phyloP scores from a whole-genome alignment of 2,888 invertebrate species.

The Epiperipatus broadwayi region DNA sequence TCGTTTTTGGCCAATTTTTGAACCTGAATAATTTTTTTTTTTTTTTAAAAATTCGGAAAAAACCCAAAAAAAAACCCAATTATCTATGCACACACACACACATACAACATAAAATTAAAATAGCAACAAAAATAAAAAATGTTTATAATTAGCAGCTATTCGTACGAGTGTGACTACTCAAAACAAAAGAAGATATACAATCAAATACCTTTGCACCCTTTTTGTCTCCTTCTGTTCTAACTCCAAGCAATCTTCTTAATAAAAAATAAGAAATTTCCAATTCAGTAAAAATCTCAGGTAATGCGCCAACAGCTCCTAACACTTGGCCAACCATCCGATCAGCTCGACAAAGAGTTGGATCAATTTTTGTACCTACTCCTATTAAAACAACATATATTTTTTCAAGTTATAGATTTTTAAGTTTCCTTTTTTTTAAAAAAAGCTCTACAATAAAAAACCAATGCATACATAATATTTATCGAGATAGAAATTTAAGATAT shows the following conservation, averaged over 20 bases:
- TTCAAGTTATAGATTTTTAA: constrained; percentile 10
- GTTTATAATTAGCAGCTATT: background rate
- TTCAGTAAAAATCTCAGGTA: constrained; percentile 93
- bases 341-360: constrained; percentile 93
- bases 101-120: constrained; percentile 3
- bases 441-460: background rate
- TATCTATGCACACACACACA: no score
- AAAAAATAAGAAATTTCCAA: constrained; percentile 95
- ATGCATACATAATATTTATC: background rate
- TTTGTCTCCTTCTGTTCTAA: constrained; percentile 94
- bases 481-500: background rate
- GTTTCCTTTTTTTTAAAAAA: background rate
- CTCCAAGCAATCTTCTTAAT: constrained; percentile 80
- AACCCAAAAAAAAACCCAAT: no score
- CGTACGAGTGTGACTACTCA: no score
- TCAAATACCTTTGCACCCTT: constrained; percentile 92
- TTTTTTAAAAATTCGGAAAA: background rate
- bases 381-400: constrained; percentile 16
- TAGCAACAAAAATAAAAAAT: background rate
- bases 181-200: no score
- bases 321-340: constrained; percentile 96
- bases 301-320: constrained; percentile 80
- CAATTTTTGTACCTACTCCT: constrained; percentile 94
- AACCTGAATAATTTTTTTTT: constrained; percentile 35
- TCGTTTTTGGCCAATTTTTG: constrained; percentile 76